Evolutionary conservation across 64 coral and sea anemone species (phyloP), one percentile per base, ranked within the genome.

Genomic region (Trachythela sp.): DNA sequence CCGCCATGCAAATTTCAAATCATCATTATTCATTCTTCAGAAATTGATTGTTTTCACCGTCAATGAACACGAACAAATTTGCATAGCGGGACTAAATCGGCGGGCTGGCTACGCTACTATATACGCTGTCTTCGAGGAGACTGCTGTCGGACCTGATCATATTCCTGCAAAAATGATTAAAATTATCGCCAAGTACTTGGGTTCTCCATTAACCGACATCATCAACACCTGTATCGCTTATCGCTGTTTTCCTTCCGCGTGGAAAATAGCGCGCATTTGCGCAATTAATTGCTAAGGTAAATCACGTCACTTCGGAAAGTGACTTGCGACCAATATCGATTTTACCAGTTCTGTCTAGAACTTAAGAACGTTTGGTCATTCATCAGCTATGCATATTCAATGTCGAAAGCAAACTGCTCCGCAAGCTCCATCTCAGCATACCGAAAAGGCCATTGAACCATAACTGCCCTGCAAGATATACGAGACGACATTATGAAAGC

Each of bases 311-410:
- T 4, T 33, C 45, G 26, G 84, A 56, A 36, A 90, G 85, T 40
- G 77, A 90, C 89, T 51, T 85, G 31, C 76, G 89, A 15, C 89
- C 89, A 22, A 90, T 90, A 5, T 58, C 38, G 38, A 64, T 64
- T 8, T 27, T 64, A 18, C 77, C 51, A 32, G 48, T 90, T 17
- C 41, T 85, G 17, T 90, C 89, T 31, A 90, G 85, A 39, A 48
- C 85, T 32, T 90, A 85, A 37, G 89, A 90, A 52, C 77, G 77
- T 27, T 52, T 85, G 6, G 83, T 85, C 13, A 35, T 90, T 35
- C 33, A 34, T 54, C 89, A 90, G 54, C 84, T 85, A 48, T 34
- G 33, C 29, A 33, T 59, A 31, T 90, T 84, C 42, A 45, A 6
- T 45, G 42, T 6, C 11, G 42, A 45, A 6, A 11, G 42, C 42